Evolutionary conservation across 2,797 vertebrate genomes (phyloP), one percentile per base, ranked within the genome.

Genomic region (Kryptopterus vitreolus): DNA sequence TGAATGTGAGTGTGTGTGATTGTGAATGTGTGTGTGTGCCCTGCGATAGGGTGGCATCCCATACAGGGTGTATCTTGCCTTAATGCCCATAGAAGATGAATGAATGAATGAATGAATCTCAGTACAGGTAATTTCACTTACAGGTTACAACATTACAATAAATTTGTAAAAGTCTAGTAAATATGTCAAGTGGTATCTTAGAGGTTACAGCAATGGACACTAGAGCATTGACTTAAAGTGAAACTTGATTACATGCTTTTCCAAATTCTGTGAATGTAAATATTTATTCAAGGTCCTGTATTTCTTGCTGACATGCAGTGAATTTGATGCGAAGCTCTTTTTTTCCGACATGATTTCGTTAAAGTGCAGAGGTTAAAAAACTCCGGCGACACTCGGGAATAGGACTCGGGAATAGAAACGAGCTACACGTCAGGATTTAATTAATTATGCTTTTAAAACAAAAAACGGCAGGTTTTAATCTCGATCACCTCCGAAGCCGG

Each of bases 401-500:
- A 29, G n/a, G n/a, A n/a, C n/a, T n/a, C n/a, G n/a, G n/a, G n/a
- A n/a, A n/a, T n/a, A n/a, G n/a, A n/a, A n/a, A n/a, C n/a, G 55
- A 57, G 10, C 69, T 22, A 8, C n/a, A 29, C 55, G 48, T 31
- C 58, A 31, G 33, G 12, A 5, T 20, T 18, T 29, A 38, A 52
- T 65, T 24, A 65, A 65, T 57, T 38, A 76, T 62, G 74, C 46
- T 70, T 61, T 22, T 52, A 29, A 71, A 53, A 16, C 46, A 15
- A 20, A 80, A 76, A 1, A 22, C 18, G 10, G 46, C 31, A 62
- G 31, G 22, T 70, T n/a, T 66, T 15, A 58, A 22, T 52, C 33
- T 33, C 26, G 48, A 29, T 33, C 48, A 24, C 48, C 55, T 6
- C 33, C 29, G 29, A 59, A 52, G 43, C 9, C 12, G 66, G 26